Evolutionary conservation across 1,140 invertebrate genomes (phyloP), one percentile per base, ranked within the genome.

Genomic region (Trissolcus basalis): DNA sequence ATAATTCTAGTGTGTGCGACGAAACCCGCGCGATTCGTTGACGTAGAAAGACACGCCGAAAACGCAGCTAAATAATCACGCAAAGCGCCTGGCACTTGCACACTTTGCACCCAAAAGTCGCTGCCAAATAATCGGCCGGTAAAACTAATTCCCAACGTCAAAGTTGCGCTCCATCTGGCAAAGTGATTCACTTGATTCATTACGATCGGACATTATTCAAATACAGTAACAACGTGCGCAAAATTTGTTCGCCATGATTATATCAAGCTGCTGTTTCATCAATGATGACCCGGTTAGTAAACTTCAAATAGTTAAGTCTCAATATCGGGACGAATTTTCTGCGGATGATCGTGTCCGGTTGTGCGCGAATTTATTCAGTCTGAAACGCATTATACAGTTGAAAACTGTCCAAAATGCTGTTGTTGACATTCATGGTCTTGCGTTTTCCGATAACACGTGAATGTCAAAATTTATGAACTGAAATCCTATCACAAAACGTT

Each of bases 151-250:
- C 19, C 47, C 50, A 59, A 64, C 60, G 43, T 63, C 60, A 63
- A 63, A 64, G 39, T 64, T 64, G 14, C 36, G 59, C 54, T 72
- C 36, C 51, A 63, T 60, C 68, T 71, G 58, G 68, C 58, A 71
- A 71, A 63, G 45, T 61, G 58, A 71, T 71, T 71, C 51, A 36
- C 44, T 9, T 45, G 43, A 63, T 63, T 50, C 53, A 50, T 60
- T 50, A 55, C 15, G 16, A 41, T 16, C 16, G 11, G 32, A 43
- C 41, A 49, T 63, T 27, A 56, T 56, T 70, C 44, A 61, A 43
- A 55, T 55, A 10, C 43, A 39, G 15, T 14, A 43, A 49, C 55
- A 61, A 39, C 47, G 48, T 55, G 19, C 4, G 35, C 35, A 11
- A 41, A 60, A 69, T 27, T 36, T 6, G 16, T 1, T 3, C 19